These are phyloP conservation scores for Hydra vulgaris DNA, from an alignment of 30 jellyfish, hydroid and myxozoan species.

Conservation along the genomic window DNA sequence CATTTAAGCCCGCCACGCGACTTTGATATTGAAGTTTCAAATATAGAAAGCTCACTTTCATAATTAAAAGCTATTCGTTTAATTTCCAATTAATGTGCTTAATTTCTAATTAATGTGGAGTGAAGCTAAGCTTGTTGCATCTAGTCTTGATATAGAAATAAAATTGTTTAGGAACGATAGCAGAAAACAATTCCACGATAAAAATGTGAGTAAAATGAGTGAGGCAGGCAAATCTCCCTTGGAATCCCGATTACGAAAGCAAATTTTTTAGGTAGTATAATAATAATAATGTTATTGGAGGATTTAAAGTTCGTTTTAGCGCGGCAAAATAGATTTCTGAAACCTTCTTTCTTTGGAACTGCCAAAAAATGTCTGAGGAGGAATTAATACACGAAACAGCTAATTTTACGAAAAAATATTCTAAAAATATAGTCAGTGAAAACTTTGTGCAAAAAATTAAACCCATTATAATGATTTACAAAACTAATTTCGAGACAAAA, in stretches of 20 bases:
- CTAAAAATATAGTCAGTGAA: neutral
- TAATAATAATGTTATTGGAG: neutral
- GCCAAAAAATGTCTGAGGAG: neutral
- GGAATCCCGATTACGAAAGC: neutral
- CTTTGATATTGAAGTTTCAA: no score
- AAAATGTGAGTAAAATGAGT: neutral
- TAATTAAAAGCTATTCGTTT: no score
- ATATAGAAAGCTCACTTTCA: no score
- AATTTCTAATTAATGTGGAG: constrained; percentile 6
- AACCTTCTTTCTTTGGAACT: neutral
- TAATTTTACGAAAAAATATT: neutral
- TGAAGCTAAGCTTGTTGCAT: constrained; percentile 41
- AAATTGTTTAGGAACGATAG: neutral
- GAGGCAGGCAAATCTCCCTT: neutral
- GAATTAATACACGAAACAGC: neutral
- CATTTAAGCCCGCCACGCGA: constrained; percentile 35
- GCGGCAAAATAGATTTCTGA: neutral
- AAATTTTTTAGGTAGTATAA: neutral
- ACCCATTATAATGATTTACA: neutral
- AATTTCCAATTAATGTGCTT: constrained; percentile 14
- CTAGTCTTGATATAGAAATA: constrained; percentile 11
- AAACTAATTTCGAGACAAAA: neutral
- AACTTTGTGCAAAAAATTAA: neutral
- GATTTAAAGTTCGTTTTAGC: neutral
- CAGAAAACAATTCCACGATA: neutral